Evolutionary conservation across 2,797 vertebrate genomes (phyloP), one percentile per base, ranked within the genome.

Genomic region (Capromys pilorides): DNA sequence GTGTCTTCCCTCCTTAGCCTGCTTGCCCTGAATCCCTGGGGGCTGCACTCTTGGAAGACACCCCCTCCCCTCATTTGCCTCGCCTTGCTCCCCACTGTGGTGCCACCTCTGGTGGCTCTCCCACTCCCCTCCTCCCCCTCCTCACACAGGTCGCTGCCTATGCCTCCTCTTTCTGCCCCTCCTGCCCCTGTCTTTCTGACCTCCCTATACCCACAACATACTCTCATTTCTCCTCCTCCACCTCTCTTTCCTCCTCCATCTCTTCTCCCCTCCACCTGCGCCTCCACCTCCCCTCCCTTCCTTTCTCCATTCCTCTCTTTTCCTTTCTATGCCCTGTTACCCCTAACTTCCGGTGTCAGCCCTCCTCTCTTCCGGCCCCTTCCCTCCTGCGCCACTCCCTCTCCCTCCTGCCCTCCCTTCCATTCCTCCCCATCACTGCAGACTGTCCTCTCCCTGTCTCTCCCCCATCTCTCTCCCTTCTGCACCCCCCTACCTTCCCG

Each of bases 1-100:
- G 86, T 98, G 98, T 98, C 98, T 66, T 16, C 97, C 97, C 97
- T 97, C 98, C 97, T 98, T 97, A 98, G 97, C 98, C 97, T 98
- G 98, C 97, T 97, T 97, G 88, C 95, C 88, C 77, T 41, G 33
- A 92, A 90, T 96, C 98, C 98, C 98, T 98, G 98, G 95, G 96
- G 94, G 88, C 90, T 94, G 87, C 93, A 51, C 71, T 94, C 95
- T 94, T 97, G 96, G 97, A 95, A 80, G 96, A 69, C 93, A 96
- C 97, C 77, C 91, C 92, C 18, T 86, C 61, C 71, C 75, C 97
- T 97, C 45, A 49, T 78, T 69, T 83, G 45, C 54, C 92, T 12
- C 51, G 54, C 80, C 59, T 45, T 0, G 0, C 26, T 36, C 45
- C 0, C 2, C 88, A 4, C 80, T 88, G 69, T 69, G 31, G 54